Conservation (phyloP, 2,797 vertebrate species). For the Chelon auratus region DNA sequence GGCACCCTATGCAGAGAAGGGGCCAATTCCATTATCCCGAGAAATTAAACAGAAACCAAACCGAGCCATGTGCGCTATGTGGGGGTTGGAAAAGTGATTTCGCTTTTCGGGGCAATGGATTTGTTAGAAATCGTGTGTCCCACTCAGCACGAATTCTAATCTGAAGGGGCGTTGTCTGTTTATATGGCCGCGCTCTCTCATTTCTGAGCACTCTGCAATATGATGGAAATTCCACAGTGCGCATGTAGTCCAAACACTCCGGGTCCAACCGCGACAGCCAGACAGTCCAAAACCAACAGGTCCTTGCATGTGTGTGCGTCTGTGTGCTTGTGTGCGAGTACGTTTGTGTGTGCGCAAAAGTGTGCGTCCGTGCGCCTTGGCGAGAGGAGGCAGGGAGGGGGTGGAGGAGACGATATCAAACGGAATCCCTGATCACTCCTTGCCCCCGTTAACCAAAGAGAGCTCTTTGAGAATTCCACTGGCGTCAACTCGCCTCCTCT, state of each 20-base stretch:
- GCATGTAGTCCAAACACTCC: slow-evolving; percentile 49
- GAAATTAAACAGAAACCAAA: slow-evolving; percentile 69
- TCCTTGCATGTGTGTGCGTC: slow-evolving; percentile 62
- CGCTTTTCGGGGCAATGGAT: slow-evolving; percentile 40
- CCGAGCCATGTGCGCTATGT: slow-evolving; percentile 66
- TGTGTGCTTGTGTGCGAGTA: slow-evolving; percentile 57
- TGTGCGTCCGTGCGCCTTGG: slow-evolving; percentile 64
- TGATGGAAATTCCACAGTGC: slow-evolving; percentile 63
- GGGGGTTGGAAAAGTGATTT: slow-evolving; percentile 65
- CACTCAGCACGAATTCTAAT: slow-evolving; percentile 56
- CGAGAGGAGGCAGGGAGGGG: slow-evolving; percentile 38
- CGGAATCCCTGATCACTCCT: slow-evolving; percentile 85
- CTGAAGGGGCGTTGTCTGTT: slow-evolving; percentile 79
- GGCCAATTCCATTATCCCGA: slow-evolving; percentile 61
- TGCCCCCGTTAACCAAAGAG: slow-evolving; percentile 88
- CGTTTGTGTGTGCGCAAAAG: slow-evolving; percentile 45
- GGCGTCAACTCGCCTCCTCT: slow-evolving; percentile 95
- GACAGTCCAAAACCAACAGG: slow-evolving; percentile 74
- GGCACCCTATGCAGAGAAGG: slow-evolving; percentile 64
- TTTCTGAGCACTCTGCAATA: slow-evolving; percentile 48
- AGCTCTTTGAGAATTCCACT: slow-evolving; percentile 95
- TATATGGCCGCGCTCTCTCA: slow-evolving; percentile 55
- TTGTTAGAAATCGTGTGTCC: slow-evolving; percentile 56
- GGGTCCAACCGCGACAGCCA: slow-evolving; percentile 35
- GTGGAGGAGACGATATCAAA: slow-evolving; percentile 63